Base-by-base conservation (phyloP, 2,888 invertebrate species). In the Drosophila fungiperda region DNA sequence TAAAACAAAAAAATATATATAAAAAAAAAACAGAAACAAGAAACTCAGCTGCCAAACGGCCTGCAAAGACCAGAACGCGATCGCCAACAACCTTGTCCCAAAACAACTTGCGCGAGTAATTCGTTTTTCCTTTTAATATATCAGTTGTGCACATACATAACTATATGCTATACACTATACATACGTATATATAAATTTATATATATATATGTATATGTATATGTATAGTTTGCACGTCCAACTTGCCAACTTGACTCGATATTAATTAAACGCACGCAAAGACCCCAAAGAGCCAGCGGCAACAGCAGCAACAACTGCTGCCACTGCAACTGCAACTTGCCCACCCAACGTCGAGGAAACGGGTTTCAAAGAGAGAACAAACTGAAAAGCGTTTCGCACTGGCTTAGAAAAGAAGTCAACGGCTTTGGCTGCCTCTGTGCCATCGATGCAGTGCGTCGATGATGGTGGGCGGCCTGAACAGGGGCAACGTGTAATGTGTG, bases 191-290 rank as follows among this genome's bases (percentile, higher is more conserved):
- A 11, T 59, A 33, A 45, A 33, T 38, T 0, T 26, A 26, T n/a
- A 8, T 62, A 17, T 29, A 17, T 58, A 7, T 53, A 38, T 71
- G 20, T 23, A 60, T 29, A 35, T 36, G 7, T 9, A 29, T 62
- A 23, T 11, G 17, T 58, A 57, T 54, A 68, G 60, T 70, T 50
- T 63, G 49, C 58, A 74, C 59, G 38, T 73, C 59, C 69, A 45
- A 73, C 48, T 54, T 70, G 76, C 71, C 68, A 76, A 75, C 70
- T 69, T 80, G 73, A 66, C 75, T 76, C 71, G 68, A 78, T 83
- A 80, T 86, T 85, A 86, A 86, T 86, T 87, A 86, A 86, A 86
- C 83, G 83, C 86, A 86, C 86, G 86, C 87, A 86, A 85, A 79
- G 79, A 70, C 68, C 65, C 65, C 76, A 68, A 80, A 70, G 59